These are phyloP conservation scores for Hemicrepidius hirtus DNA, from an alignment of 2,888 invertebrate genomes.

Conservation along the genomic window DNA sequence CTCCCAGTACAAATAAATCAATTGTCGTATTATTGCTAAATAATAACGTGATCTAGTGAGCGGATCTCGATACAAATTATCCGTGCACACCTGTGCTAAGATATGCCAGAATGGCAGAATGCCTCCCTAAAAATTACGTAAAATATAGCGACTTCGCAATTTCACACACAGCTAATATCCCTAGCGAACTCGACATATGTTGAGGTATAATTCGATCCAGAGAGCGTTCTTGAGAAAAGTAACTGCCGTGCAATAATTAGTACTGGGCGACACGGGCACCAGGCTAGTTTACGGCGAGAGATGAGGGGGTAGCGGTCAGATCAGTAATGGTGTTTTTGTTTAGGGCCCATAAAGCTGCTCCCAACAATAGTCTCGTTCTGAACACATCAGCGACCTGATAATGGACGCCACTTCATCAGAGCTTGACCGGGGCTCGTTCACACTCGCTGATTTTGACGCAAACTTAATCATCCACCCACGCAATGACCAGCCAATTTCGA, in stretches of 20 bases:
- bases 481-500: background rate
- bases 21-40: conserved; percentile 65
- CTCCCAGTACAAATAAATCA: conserved; percentile 65
- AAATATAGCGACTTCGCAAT: conserved; percentile 32
- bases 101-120: conserved; percentile 31
- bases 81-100: conserved; percentile 57
- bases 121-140: conserved; percentile 42
- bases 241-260: conserved; percentile 50
- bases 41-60: conserved; percentile 62
- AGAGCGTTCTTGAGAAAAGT: conserved; percentile 31
- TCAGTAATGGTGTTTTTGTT: conserved; percentile 69
- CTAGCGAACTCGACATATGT: conserved; percentile 30
- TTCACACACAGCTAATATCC: conserved; percentile 30
- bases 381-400: conserved; percentile 66
- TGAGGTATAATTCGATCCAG: conserved; percentile 33
- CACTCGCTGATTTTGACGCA: conserved; percentile 34
- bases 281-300: conserved; percentile 51
- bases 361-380: conserved; percentile 65
- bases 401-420: conserved; percentile 65
- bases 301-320: conserved; percentile 58
- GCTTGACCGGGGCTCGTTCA: conserved; percentile 60
- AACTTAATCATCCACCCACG: background rate
- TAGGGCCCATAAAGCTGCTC: conserved; percentile 68
- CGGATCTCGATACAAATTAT: conserved; percentile 61
- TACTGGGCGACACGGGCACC: conserved; percentile 49